phyloP scores from a whole-genome alignment of 2,888 invertebrate genomes.

The Thymelicus sylvestris region DNA sequence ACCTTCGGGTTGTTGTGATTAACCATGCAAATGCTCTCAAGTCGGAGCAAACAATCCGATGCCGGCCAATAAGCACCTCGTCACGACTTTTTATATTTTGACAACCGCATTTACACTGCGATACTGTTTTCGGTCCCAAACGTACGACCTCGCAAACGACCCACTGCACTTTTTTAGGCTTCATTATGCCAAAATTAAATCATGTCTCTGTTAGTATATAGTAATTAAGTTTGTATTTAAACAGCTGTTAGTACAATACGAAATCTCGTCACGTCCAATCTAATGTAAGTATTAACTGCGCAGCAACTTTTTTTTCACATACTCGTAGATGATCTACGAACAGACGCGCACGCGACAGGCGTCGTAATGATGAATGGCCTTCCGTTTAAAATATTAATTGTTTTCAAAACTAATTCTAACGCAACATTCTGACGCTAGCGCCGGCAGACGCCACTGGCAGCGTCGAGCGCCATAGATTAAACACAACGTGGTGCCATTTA shows the following conservation, averaged over 20 bases:
- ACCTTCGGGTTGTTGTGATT: conserved; percentile 13
- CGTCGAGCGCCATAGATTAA: conserved; percentile 63
- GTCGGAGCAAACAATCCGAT: conserved; percentile 17
- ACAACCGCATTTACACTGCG: conserved; percentile 20
- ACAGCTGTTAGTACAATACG: neutral
- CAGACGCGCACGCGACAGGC: conserved; percentile 35
- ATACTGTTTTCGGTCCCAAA: conserved; percentile 2
- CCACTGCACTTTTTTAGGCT: conserved; percentile 24
- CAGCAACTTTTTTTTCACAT: conserved; percentile 22
- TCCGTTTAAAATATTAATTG: conserved; percentile 43
- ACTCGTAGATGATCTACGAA: conserved; percentile 18
- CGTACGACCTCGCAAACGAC: conserved; percentile 21
- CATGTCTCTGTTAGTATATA: too few species aligned
- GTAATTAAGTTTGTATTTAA: conserved; percentile 1
- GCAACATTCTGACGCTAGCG: conserved; percentile 42
- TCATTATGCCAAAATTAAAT: conserved; percentile 4
- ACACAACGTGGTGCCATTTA: conserved; percentile 52
- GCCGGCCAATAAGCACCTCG: conserved; percentile 11
- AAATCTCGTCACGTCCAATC: conserved; percentile 19
- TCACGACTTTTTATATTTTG: conserved; percentile 25
- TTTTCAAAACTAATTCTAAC: conserved; percentile 43
- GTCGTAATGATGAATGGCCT: conserved; percentile 35
- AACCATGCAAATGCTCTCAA: conserved; percentile 21
- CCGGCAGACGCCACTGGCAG: conserved; percentile 56
- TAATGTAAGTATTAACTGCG: conserved; percentile 3